Conservation (phyloP, 2,797 vertebrate genomes). For the Lagocephalus sceleratus region DNA sequence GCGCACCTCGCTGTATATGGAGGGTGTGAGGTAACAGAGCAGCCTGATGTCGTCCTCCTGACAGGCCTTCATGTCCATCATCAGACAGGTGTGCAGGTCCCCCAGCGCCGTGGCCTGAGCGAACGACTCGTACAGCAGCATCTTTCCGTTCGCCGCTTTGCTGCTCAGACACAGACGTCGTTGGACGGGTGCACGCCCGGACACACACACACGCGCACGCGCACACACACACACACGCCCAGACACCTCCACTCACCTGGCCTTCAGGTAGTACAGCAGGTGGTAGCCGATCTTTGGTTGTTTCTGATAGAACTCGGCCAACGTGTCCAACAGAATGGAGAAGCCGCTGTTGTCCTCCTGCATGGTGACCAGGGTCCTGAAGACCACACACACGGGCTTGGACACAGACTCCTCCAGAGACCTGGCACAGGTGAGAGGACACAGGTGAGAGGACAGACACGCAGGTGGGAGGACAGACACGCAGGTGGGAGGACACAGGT, state of each 20-base stretch:
- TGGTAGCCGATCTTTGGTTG: slow-evolving; percentile 97
- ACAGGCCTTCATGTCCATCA: slow-evolving; percentile 99
- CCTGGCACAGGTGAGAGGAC: slow-evolving; percentile 58
- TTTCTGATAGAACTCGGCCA: slow-evolving; percentile 95
- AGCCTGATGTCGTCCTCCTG: slow-evolving; percentile 93
- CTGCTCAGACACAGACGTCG: slow-evolving; percentile 59
- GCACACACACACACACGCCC: not conserved
- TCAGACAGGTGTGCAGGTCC: slow-evolving; percentile 92
- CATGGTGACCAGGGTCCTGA: slow-evolving; percentile 96
- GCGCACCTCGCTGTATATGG: slow-evolving; percentile 79
- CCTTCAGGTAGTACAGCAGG: slow-evolving; percentile 91
- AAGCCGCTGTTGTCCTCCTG: slow-evolving; percentile 96
- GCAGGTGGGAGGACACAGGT: not conserved
- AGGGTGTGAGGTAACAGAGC: slow-evolving; percentile 95
- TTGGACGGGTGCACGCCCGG: too few species aligned
- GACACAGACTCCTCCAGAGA: slow-evolving; percentile 94
- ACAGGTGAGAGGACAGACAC: not conserved
- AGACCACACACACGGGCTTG: slow-evolving; percentile 91
- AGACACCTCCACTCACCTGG: slow-evolving; percentile 49
- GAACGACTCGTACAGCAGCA: slow-evolving; percentile 94
- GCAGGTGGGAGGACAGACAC: not conserved
- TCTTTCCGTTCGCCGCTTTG: slow-evolving; percentile 94
- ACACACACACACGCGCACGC: not conserved
- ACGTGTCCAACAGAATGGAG: slow-evolving; percentile 89
- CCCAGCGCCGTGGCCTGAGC: slow-evolving; percentile 94